phyloP scores from a whole-genome alignment of 1,140 invertebrate species.

The Arctopsyche grandis region DNA sequence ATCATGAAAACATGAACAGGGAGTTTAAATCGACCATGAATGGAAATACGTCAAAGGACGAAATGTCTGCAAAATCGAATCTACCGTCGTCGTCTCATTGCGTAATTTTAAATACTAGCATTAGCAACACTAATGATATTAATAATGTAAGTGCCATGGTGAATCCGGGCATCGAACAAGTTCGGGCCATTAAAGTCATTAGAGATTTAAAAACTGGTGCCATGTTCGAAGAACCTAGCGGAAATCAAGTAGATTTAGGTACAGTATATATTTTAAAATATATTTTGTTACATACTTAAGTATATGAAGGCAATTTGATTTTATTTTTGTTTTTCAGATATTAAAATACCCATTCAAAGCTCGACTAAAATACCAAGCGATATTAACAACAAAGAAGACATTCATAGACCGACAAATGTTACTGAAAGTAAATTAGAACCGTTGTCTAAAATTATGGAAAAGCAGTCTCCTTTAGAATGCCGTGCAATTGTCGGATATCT shows the following conservation, averaged over 20 bases:
- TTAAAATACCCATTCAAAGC: background rate
- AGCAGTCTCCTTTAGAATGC: constrained; percentile 71
- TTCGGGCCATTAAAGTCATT: constrained; percentile 58
- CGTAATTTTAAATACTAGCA: constrained; percentile 50
- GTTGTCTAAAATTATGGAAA: constrained; percentile 43
- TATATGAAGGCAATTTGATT: background rate
- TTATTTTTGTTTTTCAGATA: constrained; percentile 20
- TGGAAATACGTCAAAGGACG: constrained; percentile 18
- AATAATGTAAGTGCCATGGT: constrained; percentile 62
- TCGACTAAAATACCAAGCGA: background rate
- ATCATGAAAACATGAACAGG: constrained; percentile 44
- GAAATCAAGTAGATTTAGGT: constrained; percentile 48
- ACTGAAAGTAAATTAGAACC: constrained; percentile 45
- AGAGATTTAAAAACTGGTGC: constrained; percentile 67
- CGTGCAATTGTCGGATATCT: constrained; percentile 92
- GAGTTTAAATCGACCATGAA: constrained; percentile 44
- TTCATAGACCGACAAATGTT: constrained; percentile 12
- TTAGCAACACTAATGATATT: constrained; percentile 56
- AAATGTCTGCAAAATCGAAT: constrained; percentile 13
- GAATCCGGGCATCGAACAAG: constrained; percentile 64
- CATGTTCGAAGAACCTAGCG: constrained; percentile 62
- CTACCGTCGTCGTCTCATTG: constrained; percentile 45
- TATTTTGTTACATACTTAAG: background rate
- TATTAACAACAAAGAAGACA: background rate
- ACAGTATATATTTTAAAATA: background rate